phyloP scores from a whole-genome alignment of 2,113 vertebrate genomes.

The Zapornia atra region DNA sequence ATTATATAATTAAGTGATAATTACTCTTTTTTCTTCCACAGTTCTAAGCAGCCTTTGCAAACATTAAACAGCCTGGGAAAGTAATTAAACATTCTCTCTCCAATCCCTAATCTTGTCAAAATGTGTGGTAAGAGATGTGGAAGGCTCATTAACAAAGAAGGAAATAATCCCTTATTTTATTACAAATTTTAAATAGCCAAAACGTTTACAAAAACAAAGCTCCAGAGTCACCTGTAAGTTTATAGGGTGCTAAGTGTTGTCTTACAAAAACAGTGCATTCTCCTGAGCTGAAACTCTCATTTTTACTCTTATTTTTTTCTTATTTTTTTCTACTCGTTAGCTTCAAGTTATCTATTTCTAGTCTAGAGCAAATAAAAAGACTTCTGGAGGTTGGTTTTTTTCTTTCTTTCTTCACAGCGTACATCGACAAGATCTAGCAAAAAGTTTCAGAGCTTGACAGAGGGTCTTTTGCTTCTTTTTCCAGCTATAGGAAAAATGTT shows the following conservation, averaged over 20 bases:
- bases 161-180: constrained; percentile 20
- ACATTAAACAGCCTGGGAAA: neutral
- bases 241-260: neutral
- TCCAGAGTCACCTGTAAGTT: neutral
- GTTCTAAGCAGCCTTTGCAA: constrained; percentile 15
- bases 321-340: neutral
- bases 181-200: neutral
- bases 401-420: neutral
- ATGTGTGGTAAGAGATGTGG: neutral
- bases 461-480: neutral
- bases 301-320: neutral
- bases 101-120: neutral
- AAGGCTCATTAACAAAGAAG: neutral
- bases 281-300: neutral
- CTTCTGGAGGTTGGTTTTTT: neutral
- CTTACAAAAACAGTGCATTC: neutral
- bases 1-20: constrained; percentile 20
- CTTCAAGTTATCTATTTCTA: neutral
- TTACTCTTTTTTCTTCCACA: neutral
- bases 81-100: constrained; percentile 28
- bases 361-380: neutral
- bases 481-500: neutral
- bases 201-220: neutral
- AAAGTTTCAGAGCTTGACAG: neutral
- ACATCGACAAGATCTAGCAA: neutral